Conservation (phyloP, 2,888 invertebrate genomes). For the Tetropium fuscum region DNA sequence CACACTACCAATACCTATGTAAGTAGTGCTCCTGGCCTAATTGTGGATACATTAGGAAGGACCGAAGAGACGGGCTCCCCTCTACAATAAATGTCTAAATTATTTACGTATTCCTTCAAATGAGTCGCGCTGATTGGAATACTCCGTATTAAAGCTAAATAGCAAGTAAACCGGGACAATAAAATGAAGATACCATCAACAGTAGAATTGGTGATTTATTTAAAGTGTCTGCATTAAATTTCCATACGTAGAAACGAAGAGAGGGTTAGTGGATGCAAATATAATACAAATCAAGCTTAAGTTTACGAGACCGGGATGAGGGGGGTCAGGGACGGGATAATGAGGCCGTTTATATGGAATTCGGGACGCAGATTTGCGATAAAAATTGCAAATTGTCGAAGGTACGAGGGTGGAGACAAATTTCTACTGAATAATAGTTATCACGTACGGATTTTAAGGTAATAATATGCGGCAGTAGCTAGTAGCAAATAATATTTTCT, state of each 20-base stretch:
- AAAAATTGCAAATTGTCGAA: conserved; percentile 10
- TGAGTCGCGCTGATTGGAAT: conserved; percentile 18
- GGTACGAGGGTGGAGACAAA: not conserved
- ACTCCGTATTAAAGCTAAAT: conserved; percentile 16
- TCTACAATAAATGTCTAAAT: conserved; percentile 12
- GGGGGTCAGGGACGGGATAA: conserved; percentile 4
- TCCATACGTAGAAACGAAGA: conserved; percentile 12
- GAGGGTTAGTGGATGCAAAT: conserved; percentile 9
- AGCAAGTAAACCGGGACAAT: conserved; percentile 12
- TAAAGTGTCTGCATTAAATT: conserved; percentile 14
- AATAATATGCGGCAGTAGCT: too few relatives aligned
- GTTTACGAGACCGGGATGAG: conserved; percentile 12
- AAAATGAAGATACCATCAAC: conserved; percentile 18
- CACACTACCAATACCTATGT: too few relatives aligned
- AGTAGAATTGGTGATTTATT: conserved; percentile 15
- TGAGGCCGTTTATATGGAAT: conserved; percentile 12
- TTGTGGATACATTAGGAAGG: too few relatives aligned
- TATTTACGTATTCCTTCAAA: conserved; percentile 19
- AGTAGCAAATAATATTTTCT: too few relatives aligned
- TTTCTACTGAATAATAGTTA: not conserved
- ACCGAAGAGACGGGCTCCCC: too few relatives aligned
- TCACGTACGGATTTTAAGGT: too few relatives aligned
- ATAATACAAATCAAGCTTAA: conserved; percentile 19
- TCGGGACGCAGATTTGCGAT: not conserved
- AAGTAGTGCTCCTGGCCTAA: too few relatives aligned